phyloP scores from a whole-genome alignment of 1,140 invertebrate species.

The Euwallacea fornicatus region DNA sequence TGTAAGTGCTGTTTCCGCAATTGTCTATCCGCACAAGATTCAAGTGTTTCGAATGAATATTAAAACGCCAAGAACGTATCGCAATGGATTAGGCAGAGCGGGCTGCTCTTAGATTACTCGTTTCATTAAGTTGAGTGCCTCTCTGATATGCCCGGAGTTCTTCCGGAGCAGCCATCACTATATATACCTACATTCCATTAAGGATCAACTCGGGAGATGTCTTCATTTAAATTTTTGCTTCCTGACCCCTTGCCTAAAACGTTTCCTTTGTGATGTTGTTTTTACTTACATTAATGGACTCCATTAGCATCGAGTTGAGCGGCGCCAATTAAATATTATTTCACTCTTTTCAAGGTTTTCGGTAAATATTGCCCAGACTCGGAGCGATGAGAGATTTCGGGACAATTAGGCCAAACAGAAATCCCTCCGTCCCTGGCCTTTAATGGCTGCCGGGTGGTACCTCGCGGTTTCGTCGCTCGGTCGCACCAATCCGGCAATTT shows the following conservation, averaged over 20 bases:
- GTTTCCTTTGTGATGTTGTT: constrained; percentile 28
- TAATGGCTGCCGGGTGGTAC: too few relatives aligned
- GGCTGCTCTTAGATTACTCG: constrained; percentile 53
- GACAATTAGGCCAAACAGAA: too few relatives aligned
- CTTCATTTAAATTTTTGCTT: constrained; percentile 45
- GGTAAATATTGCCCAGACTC: too few relatives aligned
- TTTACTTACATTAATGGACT: constrained; percentile 31
- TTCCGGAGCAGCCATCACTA: constrained; percentile 42
- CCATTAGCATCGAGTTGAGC: constrained; percentile 17
- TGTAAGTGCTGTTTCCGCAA: constrained; percentile 51
- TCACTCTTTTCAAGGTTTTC: background rate
- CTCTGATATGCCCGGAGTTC: constrained; percentile 50
- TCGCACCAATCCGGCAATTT: too few relatives aligned
- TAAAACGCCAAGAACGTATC: constrained; percentile 51
- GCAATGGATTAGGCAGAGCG: constrained; percentile 51
- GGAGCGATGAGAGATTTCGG: too few relatives aligned
- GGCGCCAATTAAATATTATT: constrained; percentile 11
- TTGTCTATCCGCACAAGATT: constrained; percentile 45
- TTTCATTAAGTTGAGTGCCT: constrained; percentile 55
- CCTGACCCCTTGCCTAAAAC: constrained; percentile 26
- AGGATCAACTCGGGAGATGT: constrained; percentile 46
- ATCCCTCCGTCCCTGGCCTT: too few relatives aligned
- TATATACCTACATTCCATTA: constrained; percentile 49
- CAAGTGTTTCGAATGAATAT: constrained; percentile 46
- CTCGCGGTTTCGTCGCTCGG: too few relatives aligned